phyloP scores from a whole-genome alignment of 1,140 invertebrate species.

The Trypoxylus dichotomus region DNA sequence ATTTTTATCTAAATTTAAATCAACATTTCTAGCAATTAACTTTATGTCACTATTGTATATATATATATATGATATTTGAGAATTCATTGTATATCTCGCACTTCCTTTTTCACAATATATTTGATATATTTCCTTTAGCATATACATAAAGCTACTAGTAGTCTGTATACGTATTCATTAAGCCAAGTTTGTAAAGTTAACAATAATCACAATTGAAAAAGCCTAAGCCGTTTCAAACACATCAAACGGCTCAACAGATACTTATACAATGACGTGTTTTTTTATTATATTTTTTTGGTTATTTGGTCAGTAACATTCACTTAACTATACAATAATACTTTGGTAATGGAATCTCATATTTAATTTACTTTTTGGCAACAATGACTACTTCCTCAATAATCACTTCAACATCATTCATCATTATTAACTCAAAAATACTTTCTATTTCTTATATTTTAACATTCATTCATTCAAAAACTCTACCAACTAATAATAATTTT shows the following conservation, averaged over 20 bases:
- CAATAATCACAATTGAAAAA: constrained; percentile 17
- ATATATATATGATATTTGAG: neutral
- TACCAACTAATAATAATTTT: constrained; percentile 23
- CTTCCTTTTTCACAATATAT: constrained; percentile 1
- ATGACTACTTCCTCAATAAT: constrained; percentile 45
- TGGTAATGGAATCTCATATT: constrained; percentile 53
- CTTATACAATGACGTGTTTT: constrained; percentile 27
- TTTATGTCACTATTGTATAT: neutral
- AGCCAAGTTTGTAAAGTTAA: constrained; percentile 11
- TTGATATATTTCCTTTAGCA: constrained; percentile 21
- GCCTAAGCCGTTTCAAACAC: neutral
- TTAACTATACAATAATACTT: constrained; percentile 50
- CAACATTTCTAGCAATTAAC: neutral
- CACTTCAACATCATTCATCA: constrained; percentile 22
- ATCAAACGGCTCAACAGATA: constrained; percentile 4
- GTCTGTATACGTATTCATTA: constrained; percentile 11
- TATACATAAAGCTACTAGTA: constrained; percentile 26
- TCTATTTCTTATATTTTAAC: neutral
- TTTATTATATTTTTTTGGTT: constrained; percentile 36
- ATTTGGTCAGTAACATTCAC: constrained; percentile 52
- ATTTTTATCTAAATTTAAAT: neutral
- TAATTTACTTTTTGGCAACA: constrained; percentile 51
- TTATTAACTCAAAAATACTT: constrained; percentile 21
- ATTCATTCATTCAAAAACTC: neutral
- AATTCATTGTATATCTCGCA: constrained; percentile 23